These are phyloP conservation scores for Percopsis omiscomaycus DNA, from an alignment of 2,797 vertebrate genomes.

Conservation along the genomic window DNA sequence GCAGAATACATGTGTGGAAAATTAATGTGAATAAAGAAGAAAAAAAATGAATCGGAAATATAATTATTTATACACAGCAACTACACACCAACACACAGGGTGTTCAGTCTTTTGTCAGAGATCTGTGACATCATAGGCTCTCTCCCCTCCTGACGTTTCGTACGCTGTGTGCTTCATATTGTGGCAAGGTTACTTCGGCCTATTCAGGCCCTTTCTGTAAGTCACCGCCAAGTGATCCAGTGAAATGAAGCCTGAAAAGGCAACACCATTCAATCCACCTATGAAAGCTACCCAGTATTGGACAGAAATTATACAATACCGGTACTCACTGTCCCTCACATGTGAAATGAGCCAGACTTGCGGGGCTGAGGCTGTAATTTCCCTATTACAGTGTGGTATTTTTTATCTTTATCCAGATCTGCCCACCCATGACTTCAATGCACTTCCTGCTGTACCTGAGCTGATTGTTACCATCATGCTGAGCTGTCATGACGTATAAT, in stretches of 20 bases:
- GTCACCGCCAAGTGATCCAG: not conserved
- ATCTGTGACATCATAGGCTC: no score
- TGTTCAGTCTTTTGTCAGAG: no score
- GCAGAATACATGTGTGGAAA: no score
- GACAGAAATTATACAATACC: not conserved
- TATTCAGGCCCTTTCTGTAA: conserved; percentile 4
- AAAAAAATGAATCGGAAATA: no score
- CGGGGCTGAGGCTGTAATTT: not conserved
- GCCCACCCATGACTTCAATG: conserved; percentile 1
- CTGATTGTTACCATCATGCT: conserved; percentile 46
- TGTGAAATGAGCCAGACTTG: not conserved
- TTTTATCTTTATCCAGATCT: not conserved
- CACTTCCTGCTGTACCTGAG: conserved; percentile 50
- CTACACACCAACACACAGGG: no score
- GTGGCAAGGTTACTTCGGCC: conserved; percentile 3
- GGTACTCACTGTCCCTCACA: not conserved
- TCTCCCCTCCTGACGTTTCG: not conserved
- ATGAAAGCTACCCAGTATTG: not conserved
- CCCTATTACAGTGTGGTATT: not conserved
- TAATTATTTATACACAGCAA: no score
- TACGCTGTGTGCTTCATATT: not conserved
- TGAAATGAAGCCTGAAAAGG: not conserved
- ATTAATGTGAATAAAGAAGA: no score
- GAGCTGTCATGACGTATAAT: conserved; percentile 46
- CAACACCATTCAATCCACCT: not conserved